These are phyloP conservation scores for Steatocranus sp. DNA, from an alignment of 2,797 vertebrate species.

Conservation along the genomic window DNA sequence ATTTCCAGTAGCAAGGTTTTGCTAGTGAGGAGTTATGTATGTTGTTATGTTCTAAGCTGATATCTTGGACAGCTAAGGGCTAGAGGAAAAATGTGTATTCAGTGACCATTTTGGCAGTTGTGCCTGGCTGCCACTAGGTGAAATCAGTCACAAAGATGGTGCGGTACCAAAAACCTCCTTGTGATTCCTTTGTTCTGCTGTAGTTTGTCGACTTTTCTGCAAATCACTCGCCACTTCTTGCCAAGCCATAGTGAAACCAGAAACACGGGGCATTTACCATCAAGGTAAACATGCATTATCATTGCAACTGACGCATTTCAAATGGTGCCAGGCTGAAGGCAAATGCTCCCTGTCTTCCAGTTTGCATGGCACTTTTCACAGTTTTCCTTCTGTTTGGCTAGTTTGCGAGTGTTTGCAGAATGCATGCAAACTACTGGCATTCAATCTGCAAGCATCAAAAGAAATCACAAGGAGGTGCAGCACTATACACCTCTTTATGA, in stretches of 20 bases:
- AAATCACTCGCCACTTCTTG: neutral
- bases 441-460: neutral
- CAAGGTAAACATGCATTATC: neutral
- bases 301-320: neutral
- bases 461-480: neutral
- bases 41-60: neutral
- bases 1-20: neutral
- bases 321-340: fast-evolving
- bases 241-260: fast-evolving
- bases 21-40: neutral
- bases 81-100: neutral
- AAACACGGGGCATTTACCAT: neutral
- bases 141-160: too few relatives aligned
- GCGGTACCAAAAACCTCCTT: neutral
- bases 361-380: fast-evolving
- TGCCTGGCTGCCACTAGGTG: neutral
- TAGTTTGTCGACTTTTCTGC: neutral
- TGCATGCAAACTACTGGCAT: neutral
- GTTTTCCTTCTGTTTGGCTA: neutral
- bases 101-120: neutral
- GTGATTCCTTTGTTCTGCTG: fast-evolving
- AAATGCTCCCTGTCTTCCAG: neutral
- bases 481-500: neutral
- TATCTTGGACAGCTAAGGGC: neutral
- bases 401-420: neutral